Conservation (phyloP, 2,888 invertebrate genomes). For the Tiliacea aurago region DNA sequence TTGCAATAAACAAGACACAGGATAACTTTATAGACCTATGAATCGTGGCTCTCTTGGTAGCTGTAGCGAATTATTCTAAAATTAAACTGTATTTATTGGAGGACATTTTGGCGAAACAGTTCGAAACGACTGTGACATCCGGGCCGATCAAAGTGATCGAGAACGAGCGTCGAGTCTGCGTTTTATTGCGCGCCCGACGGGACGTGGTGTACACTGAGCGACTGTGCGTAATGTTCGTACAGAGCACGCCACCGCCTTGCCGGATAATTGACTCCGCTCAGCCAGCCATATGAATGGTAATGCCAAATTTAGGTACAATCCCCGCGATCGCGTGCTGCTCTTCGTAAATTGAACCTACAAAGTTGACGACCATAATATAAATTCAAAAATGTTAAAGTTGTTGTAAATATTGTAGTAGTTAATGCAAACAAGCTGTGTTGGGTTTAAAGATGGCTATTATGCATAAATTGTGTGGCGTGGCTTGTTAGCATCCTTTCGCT, state of each 20-base stretch:
- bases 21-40: conserved; percentile 78
- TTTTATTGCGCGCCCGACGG: conserved; percentile 74
- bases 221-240: conserved; percentile 4
- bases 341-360: conserved; percentile 61
- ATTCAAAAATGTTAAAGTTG: conserved; percentile 53
- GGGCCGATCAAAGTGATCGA: conserved; percentile 87
- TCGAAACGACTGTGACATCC: conserved; percentile 84
- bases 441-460: conserved; percentile 50
- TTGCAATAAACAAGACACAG: conserved; percentile 76
- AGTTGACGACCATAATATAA: conserved; percentile 59
- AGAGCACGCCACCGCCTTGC: conserved; percentile 43
- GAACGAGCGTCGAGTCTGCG: conserved; percentile 75
- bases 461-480: conserved; percentile 47
- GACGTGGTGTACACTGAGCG: conserved; percentile 16
- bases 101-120: conserved; percentile 77
- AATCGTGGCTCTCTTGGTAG: conserved; percentile 74
- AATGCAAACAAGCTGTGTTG: conserved; percentile 50
- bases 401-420: conserved; percentile 53
- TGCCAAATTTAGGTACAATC: conserved; percentile 66
- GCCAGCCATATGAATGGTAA: conserved; percentile 67
- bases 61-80: conserved; percentile 85
- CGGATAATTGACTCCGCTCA: conserved; percentile 69
- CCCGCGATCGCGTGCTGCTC: conserved; percentile 59
- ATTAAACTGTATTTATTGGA: conserved; percentile 83
- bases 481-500: conserved; percentile 47